Evolutionary conservation across 1,140 invertebrate species (phyloP), one percentile per base, ranked within the genome.

Genomic region (Notospermus geniculatus): DNA sequence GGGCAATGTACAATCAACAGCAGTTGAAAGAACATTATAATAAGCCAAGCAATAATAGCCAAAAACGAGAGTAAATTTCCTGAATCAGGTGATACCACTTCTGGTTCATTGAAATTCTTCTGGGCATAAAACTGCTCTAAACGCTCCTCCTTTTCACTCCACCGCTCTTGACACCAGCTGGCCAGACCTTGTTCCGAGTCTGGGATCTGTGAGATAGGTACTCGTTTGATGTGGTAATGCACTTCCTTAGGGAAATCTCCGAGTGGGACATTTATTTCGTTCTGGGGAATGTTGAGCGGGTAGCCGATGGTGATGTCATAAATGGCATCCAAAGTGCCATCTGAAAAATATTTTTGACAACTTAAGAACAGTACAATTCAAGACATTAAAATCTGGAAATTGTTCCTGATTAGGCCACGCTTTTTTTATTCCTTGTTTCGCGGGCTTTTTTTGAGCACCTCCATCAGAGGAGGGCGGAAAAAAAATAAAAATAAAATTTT

Each of bases 261-360:
- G 29, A 56, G 64, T 1, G 73, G 13, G 9, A 77, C 62, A 17
- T 74, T 73, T 13, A 62, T 17, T 62, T 79, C 77, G 57, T 65
- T 68, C 50, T 75, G 73, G 2, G 74, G 67, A 30, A 77, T 66
- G 22, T 62, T 71, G 23, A 65, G 54, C 5, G 74, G 73, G 57
- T 77, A 79, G 2, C 65, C 75, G 19, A 79, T 67, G 0, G 74
- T 77, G 1, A 79, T 64, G 62, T 79, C 75, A 28, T 74, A 63
- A 17, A 79, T 36, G n/a, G 63, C 65, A 54, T 75, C 73, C 1
- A 77, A 53, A 29, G 64, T 63, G 11, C 71, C 60, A 64, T 66
- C 76, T 78, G 54, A 45, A 71, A 68, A 29, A 15, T n/a, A 36
- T 4, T 36, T 36, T 36, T 36, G 32, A 36, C 4, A 36, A 7